These are phyloP conservation scores for Protobothrops flavoviridis DNA, from an alignment of 2,113 vertebrate species.

Conservation along the genomic window DNA sequence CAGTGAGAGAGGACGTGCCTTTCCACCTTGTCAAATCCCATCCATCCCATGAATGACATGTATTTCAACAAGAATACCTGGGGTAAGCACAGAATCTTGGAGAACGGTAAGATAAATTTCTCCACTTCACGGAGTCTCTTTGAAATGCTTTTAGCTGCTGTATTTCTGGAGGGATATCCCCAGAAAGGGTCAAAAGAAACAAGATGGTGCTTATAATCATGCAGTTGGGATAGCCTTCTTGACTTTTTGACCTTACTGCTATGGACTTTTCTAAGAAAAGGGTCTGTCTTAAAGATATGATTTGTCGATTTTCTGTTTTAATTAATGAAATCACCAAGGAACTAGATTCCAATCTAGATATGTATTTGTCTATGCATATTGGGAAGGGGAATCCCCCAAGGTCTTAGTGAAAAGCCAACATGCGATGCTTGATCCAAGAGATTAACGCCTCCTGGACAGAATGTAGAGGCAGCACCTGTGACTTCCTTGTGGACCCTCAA, in stretches of 20 bases:
- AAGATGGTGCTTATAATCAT: no score
- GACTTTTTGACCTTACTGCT: no score
- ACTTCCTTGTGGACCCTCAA: neutral
- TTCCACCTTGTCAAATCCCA: neutral
- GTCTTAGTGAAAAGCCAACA: neutral
- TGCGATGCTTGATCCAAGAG: neutral
- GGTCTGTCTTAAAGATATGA: no score
- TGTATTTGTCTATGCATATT: neutral
- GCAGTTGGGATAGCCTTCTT: no score
- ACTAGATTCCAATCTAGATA: neutral
- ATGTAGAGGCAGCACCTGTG: neutral
- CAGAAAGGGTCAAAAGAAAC: no score
- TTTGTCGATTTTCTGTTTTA: neutral
- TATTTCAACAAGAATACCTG: neutral
- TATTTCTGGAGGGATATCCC: no score
- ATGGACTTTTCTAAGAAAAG: no score
- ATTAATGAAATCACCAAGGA: neutral
- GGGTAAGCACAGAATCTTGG: neutral
- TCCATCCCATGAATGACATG: neutral
- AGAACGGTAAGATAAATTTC: neutral
- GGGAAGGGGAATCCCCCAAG: neutral
- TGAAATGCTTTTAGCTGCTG: neutral
- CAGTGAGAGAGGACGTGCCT: neutral
- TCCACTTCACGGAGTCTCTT: neutral
- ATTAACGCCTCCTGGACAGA: neutral